Conservation (phyloP, 2,113 vertebrate species). For the Apeltes quadracus region DNA sequence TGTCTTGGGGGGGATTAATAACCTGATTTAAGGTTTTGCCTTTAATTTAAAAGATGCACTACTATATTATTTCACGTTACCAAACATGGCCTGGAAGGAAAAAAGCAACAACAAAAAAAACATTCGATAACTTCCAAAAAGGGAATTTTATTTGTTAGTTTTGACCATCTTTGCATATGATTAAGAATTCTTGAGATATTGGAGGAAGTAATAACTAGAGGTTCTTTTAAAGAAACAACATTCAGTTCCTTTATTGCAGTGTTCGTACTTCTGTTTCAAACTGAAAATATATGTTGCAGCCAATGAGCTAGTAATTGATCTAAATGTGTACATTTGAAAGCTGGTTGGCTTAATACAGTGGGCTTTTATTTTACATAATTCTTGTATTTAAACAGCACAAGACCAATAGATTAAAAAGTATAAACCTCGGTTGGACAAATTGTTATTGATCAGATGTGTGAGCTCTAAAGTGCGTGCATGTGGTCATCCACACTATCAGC, state of each 20-base stretch:
- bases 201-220: neutral
- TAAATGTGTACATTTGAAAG: neutral
- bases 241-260: neutral
- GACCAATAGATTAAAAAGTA: neutral
- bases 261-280: neutral
- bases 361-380: neutral
- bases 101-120: neutral
- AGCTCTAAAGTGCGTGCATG: too few relatives aligned
- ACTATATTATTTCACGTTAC: neutral
- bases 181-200: neutral
- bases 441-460: slow-evolving; percentile 8
- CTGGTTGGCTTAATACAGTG: too few relatives aligned
- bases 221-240: neutral
- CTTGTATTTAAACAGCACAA: neutral
- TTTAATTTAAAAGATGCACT: neutral
- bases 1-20: neutral
- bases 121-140: neutral
- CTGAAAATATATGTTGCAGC: neutral
- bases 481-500: slow-evolving; percentile 19
- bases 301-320: too few relatives aligned
- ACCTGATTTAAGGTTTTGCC: neutral
- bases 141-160: neutral
- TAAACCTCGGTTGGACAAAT: neutral
- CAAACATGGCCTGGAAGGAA: neutral
- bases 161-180: neutral